Evolutionary conservation across 2,797 vertebrate species (phyloP), one percentile per base, ranked within the genome.

Genomic region (Ptychobarbus kaznakovi): DNA sequence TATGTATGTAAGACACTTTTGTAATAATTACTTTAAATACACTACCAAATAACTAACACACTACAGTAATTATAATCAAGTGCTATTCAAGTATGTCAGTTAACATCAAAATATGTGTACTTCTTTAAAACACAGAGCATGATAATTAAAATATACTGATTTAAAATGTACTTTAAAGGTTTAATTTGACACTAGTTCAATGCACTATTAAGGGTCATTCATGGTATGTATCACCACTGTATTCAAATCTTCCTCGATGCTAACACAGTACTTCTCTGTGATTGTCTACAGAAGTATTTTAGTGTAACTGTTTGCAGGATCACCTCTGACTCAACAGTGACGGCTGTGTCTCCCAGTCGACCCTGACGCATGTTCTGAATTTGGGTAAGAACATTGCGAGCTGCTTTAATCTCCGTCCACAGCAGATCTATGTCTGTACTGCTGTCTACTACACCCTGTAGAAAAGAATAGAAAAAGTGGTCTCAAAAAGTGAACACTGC

Each of bases 341-440:
- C 80, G 83, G 93, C 61, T 0, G 87, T 88, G 66, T 91, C 90
- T 86, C 82, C 81, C 38, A 86, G 66, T 79, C 46, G 86, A 58
- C 93, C 93, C 68, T 82, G 87, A 56, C 73, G 87, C 91, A 91
- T 88, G 56, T 92, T 88, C 38, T 92, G 94, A 73, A 95, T 86
- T 16, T 89, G 90, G 38, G 77, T 81, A 53, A 94, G 93, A 22
- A 96, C 44, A 6, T 89, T 86, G 38, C 90, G 83, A n/a, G 96
- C 95, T 58, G 92, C 92, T 84, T 93, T 93, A 25, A 90, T 91
- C 90, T 96, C 95, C 65, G 80, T 83, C 86, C 92, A 92, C 2
- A 96, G 90, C 38, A 93, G 81, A 3, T 91, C 87, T 72, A 94
- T 13, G 44, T 96, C 95, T 69, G 80, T 91, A 75, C 91, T 95